phyloP scores from a whole-genome alignment of 2,113 vertebrate genomes.

The Chloropsis hardwickii region DNA sequence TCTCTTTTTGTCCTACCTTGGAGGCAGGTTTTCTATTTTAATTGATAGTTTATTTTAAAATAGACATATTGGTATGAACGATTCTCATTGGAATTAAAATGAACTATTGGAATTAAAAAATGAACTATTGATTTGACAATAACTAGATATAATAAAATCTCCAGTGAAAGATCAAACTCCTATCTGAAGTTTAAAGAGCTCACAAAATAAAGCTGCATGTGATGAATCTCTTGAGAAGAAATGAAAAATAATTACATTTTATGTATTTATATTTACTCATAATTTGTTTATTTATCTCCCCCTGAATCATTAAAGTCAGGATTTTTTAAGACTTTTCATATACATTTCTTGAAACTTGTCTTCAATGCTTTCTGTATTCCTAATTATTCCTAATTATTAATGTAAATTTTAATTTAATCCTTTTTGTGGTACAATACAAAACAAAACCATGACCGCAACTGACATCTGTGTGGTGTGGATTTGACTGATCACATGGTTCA shows the following conservation, averaged over 20 bases:
- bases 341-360: neutral
- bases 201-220: neutral
- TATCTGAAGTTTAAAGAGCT: neutral
- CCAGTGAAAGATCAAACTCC: neutral
- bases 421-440: neutral
- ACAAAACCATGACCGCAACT: neutral
- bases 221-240: neutral
- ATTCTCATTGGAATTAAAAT: conserved; percentile 10
- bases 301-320: neutral
- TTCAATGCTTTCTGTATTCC: neutral
- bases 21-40: neutral
- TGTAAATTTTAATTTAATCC: neutral
- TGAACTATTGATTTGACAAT: neutral
- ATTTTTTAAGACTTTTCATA: neutral
- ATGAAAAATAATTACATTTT: neutral
- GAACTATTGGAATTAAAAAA: conserved; percentile 18
- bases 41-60: conserved; percentile 31
- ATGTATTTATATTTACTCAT: neutral
- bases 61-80: neutral
- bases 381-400: neutral
- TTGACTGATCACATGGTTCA: conserved; percentile 38
- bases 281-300: neutral
- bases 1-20: conserved; percentile 4
- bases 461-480: conserved; percentile 1
- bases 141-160: neutral